Percentiles rank a stretch among this genome's conserved stretches.
Evolutionary conservation across 2,113 vertebrate species (phyloP).

Genomic region (Glaucidium brasilianum): DNA sequence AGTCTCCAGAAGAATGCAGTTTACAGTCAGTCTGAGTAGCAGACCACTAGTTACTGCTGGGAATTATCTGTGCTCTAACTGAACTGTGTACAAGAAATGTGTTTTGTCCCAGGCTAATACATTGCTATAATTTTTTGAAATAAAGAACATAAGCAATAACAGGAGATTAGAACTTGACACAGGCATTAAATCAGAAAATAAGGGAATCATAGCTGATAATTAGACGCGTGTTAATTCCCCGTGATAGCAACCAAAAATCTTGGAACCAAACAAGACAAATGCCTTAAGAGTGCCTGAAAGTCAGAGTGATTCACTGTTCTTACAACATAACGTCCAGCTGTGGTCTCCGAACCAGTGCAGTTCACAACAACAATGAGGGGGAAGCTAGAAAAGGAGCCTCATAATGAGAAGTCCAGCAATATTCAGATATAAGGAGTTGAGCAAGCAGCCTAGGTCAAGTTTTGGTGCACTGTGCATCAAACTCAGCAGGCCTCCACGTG

Average conservation of each 20-base stretch:
- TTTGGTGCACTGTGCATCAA: not conserved
- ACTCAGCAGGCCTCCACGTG: not conserved
- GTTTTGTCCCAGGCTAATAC: not conserved
- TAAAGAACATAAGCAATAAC: not conserved
- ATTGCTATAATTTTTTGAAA: not conserved
- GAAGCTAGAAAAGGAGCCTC: not conserved
- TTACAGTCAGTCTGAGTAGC: not conserved
- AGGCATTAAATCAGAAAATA: not conserved
- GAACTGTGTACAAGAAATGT: rapidly evolving
- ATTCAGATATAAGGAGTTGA: not conserved
- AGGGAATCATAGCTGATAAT: not conserved
- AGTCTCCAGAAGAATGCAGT: not conserved
- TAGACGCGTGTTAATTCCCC: not conserved
- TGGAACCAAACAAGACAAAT: not conserved
- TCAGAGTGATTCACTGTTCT: not conserved
- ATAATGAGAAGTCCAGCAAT: not conserved
- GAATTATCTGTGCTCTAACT: not conserved
- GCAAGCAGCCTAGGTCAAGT: not conserved
- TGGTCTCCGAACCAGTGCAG: not conserved
- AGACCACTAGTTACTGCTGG: not conserved
- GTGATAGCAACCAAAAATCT: not conserved
- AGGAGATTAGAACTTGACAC: not conserved
- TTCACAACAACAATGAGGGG: not conserved
- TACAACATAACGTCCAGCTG: not conserved
- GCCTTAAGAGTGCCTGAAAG: not conserved